Evolutionary conservation across 2,797 vertebrate genomes (phyloP).

Genomic region (Prunella strophiata): DNA sequence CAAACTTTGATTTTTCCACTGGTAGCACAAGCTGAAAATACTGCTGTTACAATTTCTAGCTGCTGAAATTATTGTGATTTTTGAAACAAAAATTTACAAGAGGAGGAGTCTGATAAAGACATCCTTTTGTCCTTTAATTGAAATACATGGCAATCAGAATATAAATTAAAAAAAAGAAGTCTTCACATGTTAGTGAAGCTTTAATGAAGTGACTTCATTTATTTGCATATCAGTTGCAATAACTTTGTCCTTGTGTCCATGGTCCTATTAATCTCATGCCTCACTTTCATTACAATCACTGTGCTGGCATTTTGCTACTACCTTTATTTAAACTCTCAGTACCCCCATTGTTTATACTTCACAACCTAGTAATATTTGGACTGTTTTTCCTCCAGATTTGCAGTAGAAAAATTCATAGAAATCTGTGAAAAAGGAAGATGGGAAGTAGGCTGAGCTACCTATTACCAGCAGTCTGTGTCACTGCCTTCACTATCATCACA

Average conservation of each 20-base stretch:
- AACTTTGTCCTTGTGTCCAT: neutral
- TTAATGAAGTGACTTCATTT: conserved; percentile 7
- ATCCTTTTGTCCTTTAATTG: neutral
- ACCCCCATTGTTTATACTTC: neutral
- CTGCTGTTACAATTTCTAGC: neutral
- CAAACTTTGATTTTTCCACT: conserved; percentile 13
- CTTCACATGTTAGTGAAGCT: neutral
- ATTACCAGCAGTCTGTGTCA: neutral
- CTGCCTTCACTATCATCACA: neutral
- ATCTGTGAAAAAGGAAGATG: neutral
- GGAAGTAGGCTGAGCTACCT: neutral
- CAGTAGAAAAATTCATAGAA: neutral
- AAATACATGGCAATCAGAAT: neutral
- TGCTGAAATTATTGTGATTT: neutral
- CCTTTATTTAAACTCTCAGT: neutral
- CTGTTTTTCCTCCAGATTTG: neutral
- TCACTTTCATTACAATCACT: neutral
- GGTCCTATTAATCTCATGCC: neutral
- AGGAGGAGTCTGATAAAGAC: neutral
- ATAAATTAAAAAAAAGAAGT: neutral
- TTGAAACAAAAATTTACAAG: conserved; percentile 18
- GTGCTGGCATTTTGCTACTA: neutral
- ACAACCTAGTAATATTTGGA: neutral
- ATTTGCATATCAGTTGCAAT: neutral
- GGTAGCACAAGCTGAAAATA: neutral